Percentiles rank a stretch among this genome's conserved stretches.
Conservation (phyloP, 53 echinoderm and acorn worm species). For the Pentamera pediparva region DNA sequence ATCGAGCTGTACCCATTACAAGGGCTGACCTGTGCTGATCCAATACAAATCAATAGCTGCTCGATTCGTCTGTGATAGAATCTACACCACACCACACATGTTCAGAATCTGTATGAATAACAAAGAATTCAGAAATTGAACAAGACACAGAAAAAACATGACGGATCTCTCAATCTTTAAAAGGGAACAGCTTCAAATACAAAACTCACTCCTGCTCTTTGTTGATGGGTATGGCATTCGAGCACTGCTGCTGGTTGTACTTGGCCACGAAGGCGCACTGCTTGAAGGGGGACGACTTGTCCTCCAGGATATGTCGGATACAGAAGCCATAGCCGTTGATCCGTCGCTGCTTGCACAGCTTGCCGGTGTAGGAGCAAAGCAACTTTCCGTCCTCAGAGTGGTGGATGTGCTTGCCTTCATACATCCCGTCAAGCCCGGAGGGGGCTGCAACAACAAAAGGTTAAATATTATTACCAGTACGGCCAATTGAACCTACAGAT, state of each 20-base stretch:
- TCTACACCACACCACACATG: too few relatives aligned
- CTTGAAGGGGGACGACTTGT: slow-evolving; percentile 90
- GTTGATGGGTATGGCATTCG: slow-evolving; percentile 83
- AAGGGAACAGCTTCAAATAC: background rate
- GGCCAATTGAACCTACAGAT: too few relatives aligned
- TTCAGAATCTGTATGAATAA: too few relatives aligned
- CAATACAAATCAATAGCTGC: too few relatives aligned
- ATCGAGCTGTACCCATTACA: too few relatives aligned
- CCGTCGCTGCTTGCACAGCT: slow-evolving; percentile 93
- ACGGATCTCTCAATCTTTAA: background rate
- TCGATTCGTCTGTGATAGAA: too few relatives aligned
- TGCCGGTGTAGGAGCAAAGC: slow-evolving; percentile 95
- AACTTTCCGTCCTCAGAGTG: slow-evolving; percentile 97
- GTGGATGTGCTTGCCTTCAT: slow-evolving; percentile 99
- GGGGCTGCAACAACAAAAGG: slow-evolving; percentile 52
- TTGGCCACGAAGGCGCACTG: slow-evolving; percentile 96
- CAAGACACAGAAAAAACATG: background rate
- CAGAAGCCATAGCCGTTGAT: slow-evolving; percentile 98
- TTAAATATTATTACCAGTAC: too few relatives aligned
- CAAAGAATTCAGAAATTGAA: background rate
- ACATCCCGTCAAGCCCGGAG: slow-evolving; percentile 91
- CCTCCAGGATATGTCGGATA: slow-evolving; percentile 96
- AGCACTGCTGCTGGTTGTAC: slow-evolving; percentile 88
- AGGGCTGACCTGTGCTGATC: too few relatives aligned
- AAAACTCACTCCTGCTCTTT: slow-evolving; percentile 60